Evolutionary conservation across 2,113 vertebrate species (phyloP).

Genomic region (Cyrtonyx montezumae): DNA sequence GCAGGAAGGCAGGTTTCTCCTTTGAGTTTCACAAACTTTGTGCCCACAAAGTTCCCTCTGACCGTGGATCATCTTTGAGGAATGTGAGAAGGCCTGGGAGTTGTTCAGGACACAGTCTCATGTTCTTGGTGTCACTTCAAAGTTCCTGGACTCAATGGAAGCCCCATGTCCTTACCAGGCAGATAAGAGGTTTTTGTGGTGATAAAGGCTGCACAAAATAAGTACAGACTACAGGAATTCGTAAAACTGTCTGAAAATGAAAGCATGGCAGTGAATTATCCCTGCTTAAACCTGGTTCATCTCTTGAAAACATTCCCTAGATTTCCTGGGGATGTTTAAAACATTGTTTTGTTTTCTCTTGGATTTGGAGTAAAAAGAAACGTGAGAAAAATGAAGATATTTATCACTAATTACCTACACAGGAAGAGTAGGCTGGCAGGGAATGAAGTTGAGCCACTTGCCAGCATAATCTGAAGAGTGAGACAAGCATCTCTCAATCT

Average conservation of each 20-base stretch:
- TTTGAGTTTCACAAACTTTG: not conserved
- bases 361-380: not conserved
- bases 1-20: not conserved
- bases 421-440: not conserved
- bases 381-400: not conserved
- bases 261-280: not conserved
- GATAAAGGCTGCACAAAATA: not conserved
- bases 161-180: not conserved
- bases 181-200: not conserved
- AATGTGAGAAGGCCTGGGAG: not conserved
- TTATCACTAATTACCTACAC: not conserved
- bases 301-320: not conserved
- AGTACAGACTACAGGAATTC: not conserved
- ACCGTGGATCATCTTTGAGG: not conserved
- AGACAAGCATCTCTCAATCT: not conserved
- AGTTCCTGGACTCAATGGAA: not conserved
- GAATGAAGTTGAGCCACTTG: not conserved
- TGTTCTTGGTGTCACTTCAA: not conserved
- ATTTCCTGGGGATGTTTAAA: not conserved
- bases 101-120: not conserved
- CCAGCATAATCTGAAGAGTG: not conserved
- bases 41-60: not conserved
- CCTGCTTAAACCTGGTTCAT: not conserved
- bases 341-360: not conserved
- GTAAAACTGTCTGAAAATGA: not conserved